phyloP scores from a whole-genome alignment of 1,140 invertebrate species.

The Geopemphigus sp. region DNA sequence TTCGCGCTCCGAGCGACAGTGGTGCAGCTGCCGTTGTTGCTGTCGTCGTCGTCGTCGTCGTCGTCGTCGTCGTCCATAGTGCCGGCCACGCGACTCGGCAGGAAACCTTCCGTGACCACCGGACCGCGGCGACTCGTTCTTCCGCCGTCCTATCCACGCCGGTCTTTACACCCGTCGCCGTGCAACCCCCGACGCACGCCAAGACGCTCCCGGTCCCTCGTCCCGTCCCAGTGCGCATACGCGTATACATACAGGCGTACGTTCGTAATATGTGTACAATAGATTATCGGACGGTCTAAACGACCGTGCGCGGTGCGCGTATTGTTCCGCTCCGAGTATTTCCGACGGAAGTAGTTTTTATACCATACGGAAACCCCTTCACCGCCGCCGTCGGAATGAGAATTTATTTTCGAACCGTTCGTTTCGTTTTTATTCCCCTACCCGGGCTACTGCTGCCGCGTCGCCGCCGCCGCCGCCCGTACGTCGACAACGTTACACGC shows the following conservation, averaged over 20 bases:
- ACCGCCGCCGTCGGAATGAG: background rate
- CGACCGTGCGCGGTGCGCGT: background rate
- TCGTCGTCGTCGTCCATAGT: background rate
- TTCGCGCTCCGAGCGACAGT: background rate
- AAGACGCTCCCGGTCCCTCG: background rate
- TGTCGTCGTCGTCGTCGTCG: background rate
- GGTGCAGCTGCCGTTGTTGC: conserved; percentile 4
- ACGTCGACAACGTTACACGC: no score
- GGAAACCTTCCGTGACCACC: conserved; percentile 42
- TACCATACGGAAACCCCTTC: background rate
- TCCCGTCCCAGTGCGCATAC: background rate
- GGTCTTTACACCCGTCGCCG: background rate
- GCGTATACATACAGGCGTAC: background rate
- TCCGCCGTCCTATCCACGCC: conserved; percentile 31
- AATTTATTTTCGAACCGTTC: background rate
- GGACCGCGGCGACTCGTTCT: conserved; percentile 29
- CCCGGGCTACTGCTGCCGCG: no score
- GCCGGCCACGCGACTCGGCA: conserved; percentile 28
- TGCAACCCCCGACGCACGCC: background rate
- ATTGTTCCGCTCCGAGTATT: conserved; percentile 34
- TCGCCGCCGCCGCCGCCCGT: no score
- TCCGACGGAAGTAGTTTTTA: conserved; percentile 38
- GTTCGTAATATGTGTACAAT: conserved; percentile 11
- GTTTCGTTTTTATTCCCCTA: no score
- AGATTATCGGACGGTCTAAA: conserved; percentile 2